phyloP scores from a whole-genome alignment of 1,140 invertebrate genomes.

The Drosophila busckii region DNA sequence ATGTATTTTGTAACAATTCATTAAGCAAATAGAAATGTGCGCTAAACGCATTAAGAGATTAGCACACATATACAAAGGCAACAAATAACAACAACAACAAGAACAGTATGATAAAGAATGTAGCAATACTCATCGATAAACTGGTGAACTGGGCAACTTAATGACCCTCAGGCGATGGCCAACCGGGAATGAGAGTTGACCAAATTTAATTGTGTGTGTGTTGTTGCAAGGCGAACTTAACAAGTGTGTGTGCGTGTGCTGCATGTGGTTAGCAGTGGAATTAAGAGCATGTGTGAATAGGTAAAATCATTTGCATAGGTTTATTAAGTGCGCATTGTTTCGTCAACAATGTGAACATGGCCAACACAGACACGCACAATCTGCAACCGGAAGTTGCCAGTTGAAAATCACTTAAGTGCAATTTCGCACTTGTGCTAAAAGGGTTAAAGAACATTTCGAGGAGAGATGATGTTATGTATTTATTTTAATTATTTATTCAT shows the following conservation, averaged over 20 bases:
- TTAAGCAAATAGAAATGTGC: conserved; percentile 76
- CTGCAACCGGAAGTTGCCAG: conserved; percentile 52
- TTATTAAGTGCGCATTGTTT: conserved; percentile 71
- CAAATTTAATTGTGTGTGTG: conserved; percentile 73
- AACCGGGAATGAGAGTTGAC: conserved; percentile 15
- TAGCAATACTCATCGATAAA: conserved; percentile 54
- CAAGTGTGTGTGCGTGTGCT: conserved; percentile 41
- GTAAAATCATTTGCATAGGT: conserved; percentile 53
- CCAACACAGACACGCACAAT: conserved; percentile 41
- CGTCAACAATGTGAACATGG: conserved; percentile 55
- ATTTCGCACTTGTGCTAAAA: conserved; percentile 26
- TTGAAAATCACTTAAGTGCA: conserved; percentile 64
- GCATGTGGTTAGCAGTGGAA: conserved; percentile 28
- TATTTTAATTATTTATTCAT: too few species aligned
- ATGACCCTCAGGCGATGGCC: conserved; percentile 53
- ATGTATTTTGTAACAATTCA: conserved; percentile 75
- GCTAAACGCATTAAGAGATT: conserved; percentile 77
- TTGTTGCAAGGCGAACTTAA: too few species aligned
- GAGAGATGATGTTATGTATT: too few species aligned
- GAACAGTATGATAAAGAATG: conserved; percentile 1
- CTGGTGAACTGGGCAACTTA: conserved; percentile 55
- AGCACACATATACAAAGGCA: conserved; percentile 50
- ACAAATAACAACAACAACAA: conserved; percentile 25
- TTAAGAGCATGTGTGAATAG: conserved; percentile 50
- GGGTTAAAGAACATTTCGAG: too few species aligned